A percentile compares a stretch with the other conserved stretches of the same genome.
Evolutionary conservation across 1,140 invertebrate genomes (phyloP).

Genomic region (Schlechtendalia chinensis): DNA sequence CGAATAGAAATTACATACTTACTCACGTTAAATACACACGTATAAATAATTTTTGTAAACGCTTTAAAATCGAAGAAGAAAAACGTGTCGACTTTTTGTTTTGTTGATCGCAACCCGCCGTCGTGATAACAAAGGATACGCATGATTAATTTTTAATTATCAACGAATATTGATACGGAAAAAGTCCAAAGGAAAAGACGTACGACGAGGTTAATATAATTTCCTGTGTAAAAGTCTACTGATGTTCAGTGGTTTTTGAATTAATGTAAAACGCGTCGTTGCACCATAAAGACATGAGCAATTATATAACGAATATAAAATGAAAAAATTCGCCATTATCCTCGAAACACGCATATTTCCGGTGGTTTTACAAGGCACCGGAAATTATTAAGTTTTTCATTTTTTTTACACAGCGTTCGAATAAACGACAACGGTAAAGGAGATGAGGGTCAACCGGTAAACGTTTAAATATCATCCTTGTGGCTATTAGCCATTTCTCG

Average conservation of each 20-base stretch:
- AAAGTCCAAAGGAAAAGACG: no score
- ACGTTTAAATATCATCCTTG: background rate
- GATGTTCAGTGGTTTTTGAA: background rate
- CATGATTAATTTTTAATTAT: background rate
- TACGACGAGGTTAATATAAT: background rate
- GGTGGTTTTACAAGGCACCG: background rate
- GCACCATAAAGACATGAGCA: background rate
- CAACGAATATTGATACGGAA: no score
- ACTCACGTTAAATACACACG: no score
- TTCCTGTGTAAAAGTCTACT: slow-evolving; percentile 7
- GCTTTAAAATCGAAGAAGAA: no score
- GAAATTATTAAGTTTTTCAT: slow-evolving; percentile 16
- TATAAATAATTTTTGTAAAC: no score
- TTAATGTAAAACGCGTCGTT: slow-evolving; percentile 13
- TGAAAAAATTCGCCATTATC: background rate
- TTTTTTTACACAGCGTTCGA: background rate
- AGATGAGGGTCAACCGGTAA: slow-evolving; percentile 10
- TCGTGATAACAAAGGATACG: no score
- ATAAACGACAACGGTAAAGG: background rate
- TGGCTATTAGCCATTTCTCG: no score
- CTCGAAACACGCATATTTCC: slow-evolving; percentile 1
- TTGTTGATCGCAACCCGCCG: no score
- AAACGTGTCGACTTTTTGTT: no score
- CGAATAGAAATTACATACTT: no score
- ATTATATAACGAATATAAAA: background rate